Conservation (phyloP, 2,888 invertebrate genomes). For the Dynastes tityus region DNA sequence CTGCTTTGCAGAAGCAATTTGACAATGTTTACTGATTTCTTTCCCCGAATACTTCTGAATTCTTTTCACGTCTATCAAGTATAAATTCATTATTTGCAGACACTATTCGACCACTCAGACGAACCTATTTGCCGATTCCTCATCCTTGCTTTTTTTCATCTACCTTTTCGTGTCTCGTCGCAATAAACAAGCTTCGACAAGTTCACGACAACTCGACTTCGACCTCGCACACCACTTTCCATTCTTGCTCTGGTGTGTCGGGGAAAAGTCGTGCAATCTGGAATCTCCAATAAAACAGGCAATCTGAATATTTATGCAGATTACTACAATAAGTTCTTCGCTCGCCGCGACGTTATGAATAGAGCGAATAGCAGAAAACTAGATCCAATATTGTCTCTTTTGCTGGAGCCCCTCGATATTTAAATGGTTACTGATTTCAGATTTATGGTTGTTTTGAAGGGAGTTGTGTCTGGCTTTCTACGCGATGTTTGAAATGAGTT, state of each 20-base stretch:
- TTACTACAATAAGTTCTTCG: slow-evolving; percentile 63
- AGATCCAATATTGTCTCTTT: slow-evolving; percentile 51
- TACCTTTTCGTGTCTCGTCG: slow-evolving; percentile 23
- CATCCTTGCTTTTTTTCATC: neutral
- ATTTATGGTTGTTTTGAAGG: slow-evolving; percentile 60
- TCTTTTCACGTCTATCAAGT: neutral
- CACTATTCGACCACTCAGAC: neutral
- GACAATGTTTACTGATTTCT: no score
- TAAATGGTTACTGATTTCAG: slow-evolving; percentile 54
- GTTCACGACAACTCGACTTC: slow-evolving; percentile 7
- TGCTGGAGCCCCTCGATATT: slow-evolving; percentile 40
- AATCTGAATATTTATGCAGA: slow-evolving; percentile 64
- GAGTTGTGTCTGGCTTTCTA: slow-evolving; percentile 3
- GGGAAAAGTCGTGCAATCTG: slow-evolving; percentile 61
- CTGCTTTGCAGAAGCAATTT: no score
- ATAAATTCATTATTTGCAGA: neutral
- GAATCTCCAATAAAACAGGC: slow-evolving; percentile 60
- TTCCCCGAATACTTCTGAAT: neutral
- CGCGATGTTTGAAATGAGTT: neutral
- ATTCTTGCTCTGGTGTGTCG: slow-evolving; percentile 55
- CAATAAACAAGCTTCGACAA: slow-evolving; percentile 42
- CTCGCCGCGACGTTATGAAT: slow-evolving; percentile 59
- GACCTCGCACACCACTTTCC: slow-evolving; percentile 3
- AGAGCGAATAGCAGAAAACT: slow-evolving; percentile 57
- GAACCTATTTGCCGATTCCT: neutral